Base-by-base conservation (phyloP, 2,797 vertebrate genomes). In the Champsocephalus esox region DNA sequence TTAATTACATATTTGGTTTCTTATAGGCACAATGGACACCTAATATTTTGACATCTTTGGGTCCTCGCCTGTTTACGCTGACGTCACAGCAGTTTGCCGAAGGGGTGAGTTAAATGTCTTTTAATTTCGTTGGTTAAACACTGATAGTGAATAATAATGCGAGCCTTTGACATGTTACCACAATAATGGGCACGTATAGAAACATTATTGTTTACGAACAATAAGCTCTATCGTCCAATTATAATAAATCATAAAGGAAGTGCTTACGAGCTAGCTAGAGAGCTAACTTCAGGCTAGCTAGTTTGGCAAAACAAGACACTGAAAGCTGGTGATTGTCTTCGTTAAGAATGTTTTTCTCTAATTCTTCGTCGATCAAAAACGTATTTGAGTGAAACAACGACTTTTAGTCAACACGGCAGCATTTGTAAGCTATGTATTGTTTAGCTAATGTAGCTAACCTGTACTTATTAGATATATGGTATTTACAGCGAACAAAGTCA, bases 51-150 rank as follows among this genome's bases (percentile, higher is more conserved):
- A 86, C 77, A 84, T 79, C 2, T 14, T 3, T 3, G 11, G 91
- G 90, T 90, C 91, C 73, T 91, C 1, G 34, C 13, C 1, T 92
- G 91, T 93, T 93, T 93, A 91, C 84, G 9, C 61, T 61, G 66
- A 89, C 91, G 92, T 92, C 91, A 91, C 61, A 79, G 24, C 76
- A 72, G 69, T 79, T 87, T 67, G 51, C 43, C 63, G 70, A 85
- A 44, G 69, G 58, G 88, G 93, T 94, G 55, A 90, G 92, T 80
- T 21, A 50, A 69, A 21, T 82, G 32, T 77, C 4, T 81, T 73
- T 76, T 58, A 52, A 60, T 79, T 79, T 82, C 10, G 21, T 32
- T 54, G 21, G 62, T 78, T 76, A 57, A 77, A 63, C 19, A 13
- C 12, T 19, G 1, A 51, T 11, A n/a, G 70, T 46, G 1, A 44